Evolutionary conservation across 2,113 vertebrate genomes (phyloP), one percentile per base, ranked within the genome.

Genomic region (Entomyzon cyanotis): DNA sequence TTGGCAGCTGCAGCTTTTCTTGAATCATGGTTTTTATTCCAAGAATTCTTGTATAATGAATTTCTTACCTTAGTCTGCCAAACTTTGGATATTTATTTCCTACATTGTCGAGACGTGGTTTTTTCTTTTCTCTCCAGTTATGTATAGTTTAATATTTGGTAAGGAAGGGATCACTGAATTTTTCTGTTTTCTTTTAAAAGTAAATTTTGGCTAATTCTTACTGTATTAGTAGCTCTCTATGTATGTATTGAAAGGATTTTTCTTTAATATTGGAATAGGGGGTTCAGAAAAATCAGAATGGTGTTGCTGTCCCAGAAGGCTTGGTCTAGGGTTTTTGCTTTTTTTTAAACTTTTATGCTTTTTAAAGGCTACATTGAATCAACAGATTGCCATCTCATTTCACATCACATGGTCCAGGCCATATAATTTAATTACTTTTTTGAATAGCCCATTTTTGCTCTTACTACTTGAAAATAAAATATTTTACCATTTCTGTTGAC

Each of bases 1-100:
- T 86, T 96, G 92, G 86, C 96, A 97, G 93, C 95, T 95, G 94
- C 94, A 79, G 65, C 69, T 84, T 90, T 95, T 78, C 75, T 64
- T 93, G 76, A 92, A 60, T 81, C 49, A 12, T 62, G 50, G 27
- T 22, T 93, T 96, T 93, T 92, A 62, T 93, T 87, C 68, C 68
- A 95, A 75, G 76, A 93, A 73, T 64, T 87, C 64, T 60, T 67
- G 56, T 93, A 84, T 77, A 84, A 75, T 80, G n/a, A 49, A 37
- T 90, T 93, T 94, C 52, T 88, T 95, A 71, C 84, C 75, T 65
- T 87, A n/a, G n/a, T 73, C 59, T 93, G 93, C 50, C 92, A 92
- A 55, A 69, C 22, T 77, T 52, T 11, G 13, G 24, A 24, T 71
- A 49, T 60, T 94, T 87, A 23, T 86, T 94, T 94, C 65, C 62